Conservation (phyloP, 2,113 vertebrate genomes). For the Rhegmatorhina hoffmannsi region DNA sequence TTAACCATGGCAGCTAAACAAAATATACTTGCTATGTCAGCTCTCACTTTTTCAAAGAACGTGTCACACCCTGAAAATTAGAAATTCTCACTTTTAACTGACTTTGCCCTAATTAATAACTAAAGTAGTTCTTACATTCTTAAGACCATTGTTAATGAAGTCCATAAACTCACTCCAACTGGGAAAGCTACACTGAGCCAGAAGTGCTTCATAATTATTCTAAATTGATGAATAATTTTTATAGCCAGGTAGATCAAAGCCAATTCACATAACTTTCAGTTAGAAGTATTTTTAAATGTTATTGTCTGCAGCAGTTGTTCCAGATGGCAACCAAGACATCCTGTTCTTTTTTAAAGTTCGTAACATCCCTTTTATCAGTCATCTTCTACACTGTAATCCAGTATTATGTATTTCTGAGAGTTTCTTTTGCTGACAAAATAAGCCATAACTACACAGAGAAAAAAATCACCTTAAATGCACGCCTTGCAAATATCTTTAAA, state of each 20-base stretch:
- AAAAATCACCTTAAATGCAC: fast-evolving
- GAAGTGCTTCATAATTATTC: neutral
- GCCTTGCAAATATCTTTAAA: neutral
- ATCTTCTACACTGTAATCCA: neutral
- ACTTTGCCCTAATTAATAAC: neutral
- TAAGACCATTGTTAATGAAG: neutral
- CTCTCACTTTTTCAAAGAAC: neutral
- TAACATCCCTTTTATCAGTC: neutral
- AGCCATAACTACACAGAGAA: neutral
- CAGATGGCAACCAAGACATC: neutral
- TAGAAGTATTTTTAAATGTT: neutral
- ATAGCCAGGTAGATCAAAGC: neutral
- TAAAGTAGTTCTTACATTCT: neutral
- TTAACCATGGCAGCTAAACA: neutral
- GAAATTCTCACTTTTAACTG: neutral
- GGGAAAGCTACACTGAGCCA: neutral
- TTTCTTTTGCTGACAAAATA: neutral
- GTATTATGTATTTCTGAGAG: neutral
- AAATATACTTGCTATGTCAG: neutral
- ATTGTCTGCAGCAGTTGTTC: neutral
- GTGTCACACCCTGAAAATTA: neutral
- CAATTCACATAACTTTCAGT: neutral
- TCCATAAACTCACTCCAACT: neutral
- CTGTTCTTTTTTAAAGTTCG: neutral
- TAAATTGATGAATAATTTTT: neutral